Conservation (phyloP, 2,113 vertebrate species). For the Rhea pennata region DNA sequence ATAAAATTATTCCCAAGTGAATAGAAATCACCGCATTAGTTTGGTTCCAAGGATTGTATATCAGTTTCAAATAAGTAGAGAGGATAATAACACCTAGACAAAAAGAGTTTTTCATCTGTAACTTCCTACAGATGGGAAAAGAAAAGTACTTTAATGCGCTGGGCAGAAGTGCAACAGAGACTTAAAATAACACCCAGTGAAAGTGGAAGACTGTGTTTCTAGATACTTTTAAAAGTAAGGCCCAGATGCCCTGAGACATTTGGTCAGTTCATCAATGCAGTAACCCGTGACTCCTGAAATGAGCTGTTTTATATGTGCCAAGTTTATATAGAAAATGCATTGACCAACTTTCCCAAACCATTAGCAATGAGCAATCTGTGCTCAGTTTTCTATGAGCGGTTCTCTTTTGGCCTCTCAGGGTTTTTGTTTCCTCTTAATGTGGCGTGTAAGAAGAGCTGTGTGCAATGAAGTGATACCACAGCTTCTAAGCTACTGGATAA, state of each 20-base stretch:
- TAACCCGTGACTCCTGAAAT: not conserved
- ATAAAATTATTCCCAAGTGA: not conserved
- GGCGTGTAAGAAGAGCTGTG: not conserved
- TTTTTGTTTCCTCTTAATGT: slow-evolving; percentile 28
- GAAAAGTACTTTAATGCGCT: not conserved
- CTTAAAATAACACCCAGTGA: not conserved
- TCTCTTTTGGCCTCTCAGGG: not conserved
- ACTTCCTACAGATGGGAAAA: not conserved
- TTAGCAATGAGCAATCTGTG: not conserved
- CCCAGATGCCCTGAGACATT: not conserved
- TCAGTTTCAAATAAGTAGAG: not conserved
- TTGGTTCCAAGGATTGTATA: not conserved
- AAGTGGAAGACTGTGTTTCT: not conserved
- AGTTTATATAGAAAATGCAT: not conserved
- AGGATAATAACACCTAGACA: not conserved
- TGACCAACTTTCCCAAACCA: not conserved
- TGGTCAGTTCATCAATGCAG: not conserved
- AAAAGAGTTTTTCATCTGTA: not conserved
- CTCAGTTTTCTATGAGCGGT: not conserved
- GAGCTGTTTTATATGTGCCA: not conserved
- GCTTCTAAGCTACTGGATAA: not conserved
- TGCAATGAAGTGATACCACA: not conserved
- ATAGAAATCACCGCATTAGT: not conserved
- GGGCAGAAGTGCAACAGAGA: not conserved
- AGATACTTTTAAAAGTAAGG: not conserved